Conservation (phyloP, 2,888 invertebrate genomes). For the Drosophila kanekoi region DNA sequence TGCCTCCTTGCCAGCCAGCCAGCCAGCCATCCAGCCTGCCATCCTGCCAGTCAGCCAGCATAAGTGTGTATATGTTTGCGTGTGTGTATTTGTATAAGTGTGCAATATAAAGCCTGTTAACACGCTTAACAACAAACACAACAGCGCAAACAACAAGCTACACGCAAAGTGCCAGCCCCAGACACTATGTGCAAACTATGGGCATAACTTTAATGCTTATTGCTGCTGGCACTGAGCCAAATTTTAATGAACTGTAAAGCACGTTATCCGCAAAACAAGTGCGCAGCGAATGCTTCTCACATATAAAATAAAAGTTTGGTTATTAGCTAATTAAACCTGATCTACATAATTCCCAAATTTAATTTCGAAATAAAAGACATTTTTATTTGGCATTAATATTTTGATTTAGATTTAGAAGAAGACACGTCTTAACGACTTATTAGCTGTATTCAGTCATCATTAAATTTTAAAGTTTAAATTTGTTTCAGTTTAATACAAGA, state of each 20-base stretch:
- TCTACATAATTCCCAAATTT: neutral
- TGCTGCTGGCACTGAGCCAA: slow-evolving; percentile 73
- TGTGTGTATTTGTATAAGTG: slow-evolving; percentile 31
- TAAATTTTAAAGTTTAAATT: neutral
- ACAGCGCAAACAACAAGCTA: slow-evolving; percentile 35
- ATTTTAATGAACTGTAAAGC: slow-evolving; percentile 76
- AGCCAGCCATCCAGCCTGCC: slow-evolving; percentile 15
- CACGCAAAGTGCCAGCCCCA: slow-evolving; percentile 53
- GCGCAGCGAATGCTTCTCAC: neutral
- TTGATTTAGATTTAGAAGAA: neutral
- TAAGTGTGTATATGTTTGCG: slow-evolving; percentile 22
- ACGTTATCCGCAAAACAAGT: slow-evolving; percentile 24
- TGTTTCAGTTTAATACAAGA: neutral
- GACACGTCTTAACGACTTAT: neutral
- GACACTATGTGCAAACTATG: slow-evolving; percentile 58
- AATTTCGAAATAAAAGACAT: neutral
- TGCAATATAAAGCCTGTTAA: slow-evolving; percentile 78
- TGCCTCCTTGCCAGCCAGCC: slow-evolving; percentile 25
- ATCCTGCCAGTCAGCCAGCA: slow-evolving; percentile 27
- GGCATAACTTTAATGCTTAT: slow-evolving; percentile 77
- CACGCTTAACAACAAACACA: slow-evolving; percentile 78
- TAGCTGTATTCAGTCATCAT: neutral
- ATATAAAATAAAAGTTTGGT: slow-evolving; percentile 10
- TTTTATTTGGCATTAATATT: neutral
- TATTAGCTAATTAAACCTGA: slow-evolving; percentile 29